These are phyloP conservation scores for Polylopha cassiicola DNA, from an alignment of 2,888 invertebrate species.

Conservation along the genomic window DNA sequence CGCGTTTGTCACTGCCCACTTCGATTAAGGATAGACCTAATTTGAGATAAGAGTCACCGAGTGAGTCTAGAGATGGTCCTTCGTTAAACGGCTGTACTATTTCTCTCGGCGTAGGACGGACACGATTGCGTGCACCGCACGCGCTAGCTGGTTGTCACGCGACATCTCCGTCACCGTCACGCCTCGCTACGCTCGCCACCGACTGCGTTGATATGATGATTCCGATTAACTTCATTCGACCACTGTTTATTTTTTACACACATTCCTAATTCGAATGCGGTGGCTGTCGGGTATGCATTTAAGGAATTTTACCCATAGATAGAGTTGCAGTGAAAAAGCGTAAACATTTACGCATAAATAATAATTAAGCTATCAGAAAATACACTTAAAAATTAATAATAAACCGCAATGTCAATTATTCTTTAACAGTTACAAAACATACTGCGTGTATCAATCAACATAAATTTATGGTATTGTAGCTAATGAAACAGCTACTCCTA, in stretches of 20 bases:
- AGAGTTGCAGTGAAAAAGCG: too few species aligned
- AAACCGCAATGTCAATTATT: too few species aligned
- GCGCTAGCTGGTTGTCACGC: constrained; percentile 40
- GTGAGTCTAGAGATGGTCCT: constrained; percentile 13
- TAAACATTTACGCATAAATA: too few species aligned
- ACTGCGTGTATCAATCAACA: too few species aligned
- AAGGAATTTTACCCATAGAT: constrained; percentile 26
- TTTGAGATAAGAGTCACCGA: constrained; percentile 9
- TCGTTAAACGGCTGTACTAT: constrained; percentile 15
- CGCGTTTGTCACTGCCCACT: constrained; percentile 16
- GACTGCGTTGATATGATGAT: constrained; percentile 42
- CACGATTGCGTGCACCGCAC: constrained; percentile 29
- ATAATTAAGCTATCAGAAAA: too few species aligned
- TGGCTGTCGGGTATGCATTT: constrained; percentile 46
- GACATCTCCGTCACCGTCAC: constrained; percentile 61
- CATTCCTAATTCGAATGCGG: constrained; percentile 45
- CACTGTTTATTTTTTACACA: constrained; percentile 39
- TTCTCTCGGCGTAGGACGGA: constrained; percentile 31
- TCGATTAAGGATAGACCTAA: constrained; percentile 11
- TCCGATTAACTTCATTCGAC: constrained; percentile 40
- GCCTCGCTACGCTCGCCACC: constrained; percentile 38
- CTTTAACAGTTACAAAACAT: too few species aligned
- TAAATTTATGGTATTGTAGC: too few species aligned
- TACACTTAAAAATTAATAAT: too few species aligned
- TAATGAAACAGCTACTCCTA: too few species aligned